Percentiles rank a stretch among this genome's conserved stretches.
Evolutionary conservation across 2,797 vertebrate genomes (phyloP).

Genomic region (Manis pentadactyla): DNA sequence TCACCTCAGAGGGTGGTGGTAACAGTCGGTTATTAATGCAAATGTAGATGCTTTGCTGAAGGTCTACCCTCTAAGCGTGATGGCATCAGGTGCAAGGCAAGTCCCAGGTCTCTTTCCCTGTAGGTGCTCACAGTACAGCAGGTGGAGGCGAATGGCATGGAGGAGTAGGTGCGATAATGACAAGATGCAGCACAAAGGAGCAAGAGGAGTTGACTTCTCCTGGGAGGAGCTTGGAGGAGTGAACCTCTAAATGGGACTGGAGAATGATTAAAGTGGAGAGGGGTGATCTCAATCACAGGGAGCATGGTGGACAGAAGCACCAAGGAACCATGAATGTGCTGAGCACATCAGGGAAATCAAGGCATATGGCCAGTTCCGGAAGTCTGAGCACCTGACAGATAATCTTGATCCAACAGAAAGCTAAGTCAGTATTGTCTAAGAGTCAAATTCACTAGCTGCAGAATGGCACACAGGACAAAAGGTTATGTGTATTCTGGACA

Average conservation of each 20-base stretch:
- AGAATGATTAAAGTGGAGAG: background rate
- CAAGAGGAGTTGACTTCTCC: background rate
- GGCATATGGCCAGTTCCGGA: fast-evolving
- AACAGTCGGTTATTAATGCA: background rate
- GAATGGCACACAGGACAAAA: too few species aligned
- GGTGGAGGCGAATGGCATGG: fast-evolving
- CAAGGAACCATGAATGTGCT: too few species aligned
- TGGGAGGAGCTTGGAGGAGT: background rate
- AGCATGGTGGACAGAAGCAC: background rate
- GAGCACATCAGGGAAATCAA: background rate
- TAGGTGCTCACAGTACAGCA: too few species aligned
- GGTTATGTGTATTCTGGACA: background rate
- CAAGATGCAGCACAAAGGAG: background rate
- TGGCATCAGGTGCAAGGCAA: background rate
- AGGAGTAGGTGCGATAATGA: too few species aligned
- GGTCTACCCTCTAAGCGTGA: too few species aligned
- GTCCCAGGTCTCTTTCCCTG: too few species aligned
- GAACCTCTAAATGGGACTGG: too few species aligned
- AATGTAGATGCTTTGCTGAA: too few species aligned
- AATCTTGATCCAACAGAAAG: background rate
- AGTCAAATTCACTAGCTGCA: fast-evolving
- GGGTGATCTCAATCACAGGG: too few species aligned
- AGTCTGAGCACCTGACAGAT: background rate
- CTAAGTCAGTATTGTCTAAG: background rate
- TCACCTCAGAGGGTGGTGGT: background rate